Evolutionary conservation across 2,797 vertebrate genomes (phyloP).

Genomic region (Pangasius djambal): DNA sequence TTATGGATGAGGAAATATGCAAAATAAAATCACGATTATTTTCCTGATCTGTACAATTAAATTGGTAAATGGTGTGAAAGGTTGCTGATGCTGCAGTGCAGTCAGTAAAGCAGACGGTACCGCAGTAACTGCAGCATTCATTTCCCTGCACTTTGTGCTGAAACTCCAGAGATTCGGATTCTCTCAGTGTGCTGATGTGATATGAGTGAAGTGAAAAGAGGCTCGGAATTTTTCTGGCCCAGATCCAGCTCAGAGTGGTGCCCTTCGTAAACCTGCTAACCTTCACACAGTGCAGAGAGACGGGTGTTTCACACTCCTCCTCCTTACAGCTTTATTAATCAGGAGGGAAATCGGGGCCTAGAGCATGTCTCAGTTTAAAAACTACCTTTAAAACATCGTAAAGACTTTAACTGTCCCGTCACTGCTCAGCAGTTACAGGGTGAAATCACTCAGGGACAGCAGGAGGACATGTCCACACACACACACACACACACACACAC

Average conservation of each 20-base stretch:
- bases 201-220: background rate
- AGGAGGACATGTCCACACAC: constrained; percentile 11
- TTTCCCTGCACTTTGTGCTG: background rate
- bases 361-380: constrained; percentile 44
- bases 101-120: background rate
- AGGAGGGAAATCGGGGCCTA: constrained; percentile 51
- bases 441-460: constrained; percentile 8
- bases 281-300: constrained; percentile 37
- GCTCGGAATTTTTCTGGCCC: background rate
- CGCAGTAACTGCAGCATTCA: background rate
- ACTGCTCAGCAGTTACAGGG: constrained; percentile 36
- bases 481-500: background rate
- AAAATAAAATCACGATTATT: background rate
- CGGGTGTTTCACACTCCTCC: constrained; percentile 32
- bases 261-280: constrained; percentile 41
- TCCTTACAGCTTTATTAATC: constrained; percentile 55
- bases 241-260: constrained; percentile 14
- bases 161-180: background rate
- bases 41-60: background rate
- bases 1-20: background rate
- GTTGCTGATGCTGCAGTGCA: constrained; percentile 39
- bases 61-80: background rate
- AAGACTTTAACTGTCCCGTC: constrained; percentile 44
- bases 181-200: background rate
- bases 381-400: constrained; percentile 48